Conservation (phyloP, 1,140 invertebrate species). For the Microplitis demolitor region DNA sequence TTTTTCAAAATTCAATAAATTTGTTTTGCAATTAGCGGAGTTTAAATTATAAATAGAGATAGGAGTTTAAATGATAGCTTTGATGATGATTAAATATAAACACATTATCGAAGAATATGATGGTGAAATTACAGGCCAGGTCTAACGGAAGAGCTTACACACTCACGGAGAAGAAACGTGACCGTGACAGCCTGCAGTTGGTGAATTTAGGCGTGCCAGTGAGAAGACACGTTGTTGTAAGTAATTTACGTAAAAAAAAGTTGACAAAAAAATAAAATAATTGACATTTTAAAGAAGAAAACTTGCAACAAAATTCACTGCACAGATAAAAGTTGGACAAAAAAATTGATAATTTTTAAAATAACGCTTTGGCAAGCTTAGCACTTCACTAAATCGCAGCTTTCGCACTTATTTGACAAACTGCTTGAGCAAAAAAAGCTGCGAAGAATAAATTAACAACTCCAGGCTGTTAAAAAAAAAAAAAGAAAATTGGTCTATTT, state of each 20-base stretch:
- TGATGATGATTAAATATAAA: not conserved
- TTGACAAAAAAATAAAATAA: not conserved
- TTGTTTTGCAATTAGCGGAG: not conserved
- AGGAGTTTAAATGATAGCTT: not conserved
- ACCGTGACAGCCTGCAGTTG: slow-evolving; percentile 53
- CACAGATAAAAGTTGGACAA: not conserved
- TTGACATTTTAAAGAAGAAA: not conserved
- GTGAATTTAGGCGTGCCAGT: slow-evolving; percentile 52
- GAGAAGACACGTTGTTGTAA: slow-evolving; percentile 50
- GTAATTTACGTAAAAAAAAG: slow-evolving; percentile 36
- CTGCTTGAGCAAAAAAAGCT: too few species aligned
- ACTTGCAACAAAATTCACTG: not conserved
- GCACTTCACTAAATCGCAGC: not conserved
- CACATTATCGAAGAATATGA: not conserved
- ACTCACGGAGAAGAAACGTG: slow-evolving; percentile 47
- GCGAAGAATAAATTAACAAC: too few species aligned
- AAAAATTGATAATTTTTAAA: not conserved
- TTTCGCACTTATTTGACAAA: too few species aligned
- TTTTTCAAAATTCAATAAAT: too few species aligned
- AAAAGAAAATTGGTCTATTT: too few species aligned
- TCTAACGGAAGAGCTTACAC: slow-evolving; percentile 47
- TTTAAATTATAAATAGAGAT: not conserved
- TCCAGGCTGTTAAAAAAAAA: too few species aligned
- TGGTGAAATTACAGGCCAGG: slow-evolving; percentile 54
- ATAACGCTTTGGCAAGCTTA: not conserved